phyloP scores from a whole-genome alignment of 2,113 vertebrate genomes.

The Cottus gobio region DNA sequence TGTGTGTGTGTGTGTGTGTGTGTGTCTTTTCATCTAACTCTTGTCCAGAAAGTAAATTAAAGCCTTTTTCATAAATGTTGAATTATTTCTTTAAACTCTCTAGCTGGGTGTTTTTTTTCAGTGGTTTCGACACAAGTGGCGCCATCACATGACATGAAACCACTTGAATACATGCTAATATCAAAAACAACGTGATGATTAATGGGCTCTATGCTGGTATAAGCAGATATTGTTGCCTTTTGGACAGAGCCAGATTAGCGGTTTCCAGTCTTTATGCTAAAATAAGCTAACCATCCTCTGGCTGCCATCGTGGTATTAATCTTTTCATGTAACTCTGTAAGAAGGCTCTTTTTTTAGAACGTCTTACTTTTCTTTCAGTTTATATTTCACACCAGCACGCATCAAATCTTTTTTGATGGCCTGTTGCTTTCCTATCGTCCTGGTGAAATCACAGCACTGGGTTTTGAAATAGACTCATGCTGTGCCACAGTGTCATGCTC shows the following conservation, averaged over 20 bases:
- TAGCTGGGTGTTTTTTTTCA: background rate
- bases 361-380: background rate
- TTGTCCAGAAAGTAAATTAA: background rate
- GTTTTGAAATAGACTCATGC: slow-evolving; percentile 16
- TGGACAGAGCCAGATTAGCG: background rate
- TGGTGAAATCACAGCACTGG: background rate
- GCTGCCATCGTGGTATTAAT: background rate
- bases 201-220: background rate
- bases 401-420: background rate
- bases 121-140: background rate
- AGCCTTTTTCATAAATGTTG: background rate
- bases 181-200: background rate
- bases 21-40: background rate
- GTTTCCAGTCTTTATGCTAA: background rate
- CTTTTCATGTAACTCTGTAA: no score
- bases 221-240: background rate
- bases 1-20: background rate
- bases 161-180: background rate
- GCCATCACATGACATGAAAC: background rate
- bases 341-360: background rate
- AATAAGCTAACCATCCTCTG: background rate
- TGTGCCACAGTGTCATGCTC: slow-evolving; percentile 10
- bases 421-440: background rate
- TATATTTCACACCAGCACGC: background rate
- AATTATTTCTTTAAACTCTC: background rate